Evolutionary conservation across 2,113 vertebrate species (phyloP).

Genomic region (Leiothrix lutea): DNA sequence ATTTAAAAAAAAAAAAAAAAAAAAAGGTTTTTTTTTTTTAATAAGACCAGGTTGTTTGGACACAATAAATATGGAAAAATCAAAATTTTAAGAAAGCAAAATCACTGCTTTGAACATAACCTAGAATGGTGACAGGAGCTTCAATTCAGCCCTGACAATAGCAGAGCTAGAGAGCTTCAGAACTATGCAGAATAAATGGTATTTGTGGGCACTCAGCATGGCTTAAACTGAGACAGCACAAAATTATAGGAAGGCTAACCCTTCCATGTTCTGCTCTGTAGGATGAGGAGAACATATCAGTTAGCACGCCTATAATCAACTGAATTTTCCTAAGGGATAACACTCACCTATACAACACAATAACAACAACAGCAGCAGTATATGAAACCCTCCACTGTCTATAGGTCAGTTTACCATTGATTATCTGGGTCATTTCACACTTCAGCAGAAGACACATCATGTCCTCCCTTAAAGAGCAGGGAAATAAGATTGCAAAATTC

Average conservation of each 20-base stretch:
- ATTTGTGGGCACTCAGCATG: neutral
- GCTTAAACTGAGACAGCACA: neutral
- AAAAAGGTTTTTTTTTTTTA: neutral
- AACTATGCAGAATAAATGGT: neutral
- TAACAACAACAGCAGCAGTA: neutral
- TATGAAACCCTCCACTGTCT: neutral
- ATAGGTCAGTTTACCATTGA: neutral
- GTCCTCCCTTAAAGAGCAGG: neutral
- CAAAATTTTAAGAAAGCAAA: neutral
- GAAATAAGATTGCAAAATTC: neutral
- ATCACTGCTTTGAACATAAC: neutral
- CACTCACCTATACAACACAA: neutral
- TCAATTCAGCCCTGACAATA: neutral
- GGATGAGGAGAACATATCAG: neutral
- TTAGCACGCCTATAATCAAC: neutral
- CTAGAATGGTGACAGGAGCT: neutral
- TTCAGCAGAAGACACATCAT: neutral
- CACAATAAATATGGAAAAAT: neutral
- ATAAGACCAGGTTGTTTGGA: neutral
- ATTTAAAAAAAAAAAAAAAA: neutral
- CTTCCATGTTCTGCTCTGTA: neutral
- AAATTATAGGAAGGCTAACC: neutral
- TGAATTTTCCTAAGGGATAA: neutral
- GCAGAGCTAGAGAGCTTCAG: neutral
- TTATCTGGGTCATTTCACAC: neutral